Percentiles rank a stretch among this genome's conserved stretches.
These are phyloP conservation scores for Metellina segmentata DNA, from an alignment of 2,888 invertebrate species.

Conservation along the genomic window DNA sequence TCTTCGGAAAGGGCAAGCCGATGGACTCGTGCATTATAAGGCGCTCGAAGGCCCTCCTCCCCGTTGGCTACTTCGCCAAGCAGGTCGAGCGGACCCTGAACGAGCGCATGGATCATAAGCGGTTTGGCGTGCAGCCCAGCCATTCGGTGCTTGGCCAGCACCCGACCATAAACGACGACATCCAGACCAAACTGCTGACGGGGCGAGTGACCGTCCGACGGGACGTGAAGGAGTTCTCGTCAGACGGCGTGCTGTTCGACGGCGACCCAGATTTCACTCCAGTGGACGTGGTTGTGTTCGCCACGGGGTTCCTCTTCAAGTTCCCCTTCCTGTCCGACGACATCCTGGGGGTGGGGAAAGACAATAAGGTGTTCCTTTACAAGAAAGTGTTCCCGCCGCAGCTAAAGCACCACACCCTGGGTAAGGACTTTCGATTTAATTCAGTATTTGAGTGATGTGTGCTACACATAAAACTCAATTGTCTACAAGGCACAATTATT, in stretches of 20 bases:
- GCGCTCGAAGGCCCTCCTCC: slow-evolving; percentile 51
- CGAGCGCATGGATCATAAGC: slow-evolving; percentile 61
- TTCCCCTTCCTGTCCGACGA: slow-evolving; percentile 76
- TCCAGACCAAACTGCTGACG: slow-evolving; percentile 81
- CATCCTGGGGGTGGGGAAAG: slow-evolving; percentile 64
- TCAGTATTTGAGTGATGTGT: too few relatives aligned
- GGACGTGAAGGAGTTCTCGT: slow-evolving; percentile 79
- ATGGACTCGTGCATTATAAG: slow-evolving; percentile 78
- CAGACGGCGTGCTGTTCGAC: slow-evolving; percentile 79
- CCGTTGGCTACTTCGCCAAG: slow-evolving; percentile 47
- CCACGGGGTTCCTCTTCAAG: slow-evolving; percentile 77
- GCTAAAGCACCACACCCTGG: slow-evolving; percentile 88
- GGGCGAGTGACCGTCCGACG: slow-evolving; percentile 80
- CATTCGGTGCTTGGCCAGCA: slow-evolving; percentile 78
- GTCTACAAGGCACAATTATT: too few relatives aligned
- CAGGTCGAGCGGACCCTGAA: slow-evolving; percentile 48
- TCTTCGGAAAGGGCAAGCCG: slow-evolving; percentile 81
- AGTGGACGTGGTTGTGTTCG: slow-evolving; percentile 75
- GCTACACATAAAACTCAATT: too few relatives aligned
- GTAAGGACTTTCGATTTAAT: slow-evolving; percentile 9
- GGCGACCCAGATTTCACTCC: slow-evolving; percentile 79
- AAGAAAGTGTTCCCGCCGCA: slow-evolving; percentile 82
- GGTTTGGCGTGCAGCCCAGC: slow-evolving; percentile 61
- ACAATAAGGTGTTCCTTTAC: slow-evolving; percentile 76
- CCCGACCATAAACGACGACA: slow-evolving; percentile 81